Evolutionary conservation across 1,140 invertebrate genomes (phyloP), one percentile per base, ranked within the genome.

Genomic region (Plectrocnemia conspersa): DNA sequence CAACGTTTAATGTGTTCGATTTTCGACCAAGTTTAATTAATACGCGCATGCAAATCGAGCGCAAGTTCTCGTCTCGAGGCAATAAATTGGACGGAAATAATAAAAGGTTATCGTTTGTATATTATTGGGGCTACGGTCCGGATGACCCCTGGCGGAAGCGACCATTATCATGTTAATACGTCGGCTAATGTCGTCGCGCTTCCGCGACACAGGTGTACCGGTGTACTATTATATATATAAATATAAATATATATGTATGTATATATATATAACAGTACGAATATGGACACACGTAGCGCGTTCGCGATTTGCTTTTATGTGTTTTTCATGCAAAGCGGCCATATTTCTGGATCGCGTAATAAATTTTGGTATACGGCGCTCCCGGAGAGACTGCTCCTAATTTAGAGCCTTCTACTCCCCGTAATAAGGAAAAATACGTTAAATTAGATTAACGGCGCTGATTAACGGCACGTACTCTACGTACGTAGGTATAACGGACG

Each of bases 101-200:
- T 38, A 16, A 38, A 38, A 38, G 11, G n/a, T n/a, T 10, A 13
- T 38, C 13, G 35, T 38, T 16, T 38, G 35, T 16, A 29, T 7
- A 29, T 7, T 16, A 38, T 16, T 6, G 35, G 38, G 38, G 47
- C 33, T 48, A 45, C 38, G 41, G 29, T 19, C 16, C 19, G 54
- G 16, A 21, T 52, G 48, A 38, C 55, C 50, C 52, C 10, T 10
- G 38, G 47, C 40, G 58, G 58, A 60, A 56, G 27, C 44, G 11
- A 50, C 49, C 52, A 60, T 60, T 60, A 60, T 56, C 35, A 60
- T 60, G 58, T 40, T 60, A 60, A 60, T 60, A 60, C 40, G 58
- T 35, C 22, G 16, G n/a, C 40, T 56, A 55, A 55, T 55, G 53
- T 44, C 22, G 6, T 6, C 25, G 40, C 50, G 19, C 47, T 50